Base-by-base conservation (phyloP, 1,140 invertebrate genomes). In the Drosophila cardini region DNA sequence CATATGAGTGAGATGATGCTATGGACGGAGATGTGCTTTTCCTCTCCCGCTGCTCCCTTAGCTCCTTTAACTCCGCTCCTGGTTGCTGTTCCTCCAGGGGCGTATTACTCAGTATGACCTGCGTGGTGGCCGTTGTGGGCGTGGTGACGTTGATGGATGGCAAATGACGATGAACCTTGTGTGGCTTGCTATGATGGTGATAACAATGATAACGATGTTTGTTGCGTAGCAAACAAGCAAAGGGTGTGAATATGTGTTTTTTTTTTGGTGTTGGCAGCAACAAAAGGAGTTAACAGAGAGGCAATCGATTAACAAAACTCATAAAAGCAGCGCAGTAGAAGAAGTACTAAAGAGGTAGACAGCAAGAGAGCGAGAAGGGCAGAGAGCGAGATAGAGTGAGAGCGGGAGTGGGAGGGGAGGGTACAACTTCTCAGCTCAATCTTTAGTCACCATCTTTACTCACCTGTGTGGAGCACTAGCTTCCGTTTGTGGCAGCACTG, bases 91-190 rank as follows among this genome's bases (percentile, higher is more conserved):
- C 65, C 62, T 60, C 52, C 40, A 45, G 80, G 40, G 72, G 69
- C 42, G 72, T 65, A 45, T 85, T 74, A 21, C 72, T 83, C 48
- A 91, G 70, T 55, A 91, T 82, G 45, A 91, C 80, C 75, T 91
- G 89, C 42, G 89, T 91, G 50, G 89, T 91, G 65, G 81, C 76
- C 46, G 89, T 83, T 43, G 76, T 80, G 50, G 89, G 89, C 45
- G 89, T 91, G 78, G 79, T 91, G 72, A 91, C 76, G 71, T 91
- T 91, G 70, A 91, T 91, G 73, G 78, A 85, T 76, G 89, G 89
- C 64, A 91, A 46, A 30, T 78, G 89, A 21, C 76, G 79, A 65
- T 76, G 77, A 15, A 58, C 60, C 82, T 86, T 86, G 40, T 86
- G 76, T 50, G 72, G 78, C 53, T 89, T 76, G 70, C 55, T 72